phyloP scores from a whole-genome alignment of 2,113 vertebrate species.

The Rhynchomys soricoides region DNA sequence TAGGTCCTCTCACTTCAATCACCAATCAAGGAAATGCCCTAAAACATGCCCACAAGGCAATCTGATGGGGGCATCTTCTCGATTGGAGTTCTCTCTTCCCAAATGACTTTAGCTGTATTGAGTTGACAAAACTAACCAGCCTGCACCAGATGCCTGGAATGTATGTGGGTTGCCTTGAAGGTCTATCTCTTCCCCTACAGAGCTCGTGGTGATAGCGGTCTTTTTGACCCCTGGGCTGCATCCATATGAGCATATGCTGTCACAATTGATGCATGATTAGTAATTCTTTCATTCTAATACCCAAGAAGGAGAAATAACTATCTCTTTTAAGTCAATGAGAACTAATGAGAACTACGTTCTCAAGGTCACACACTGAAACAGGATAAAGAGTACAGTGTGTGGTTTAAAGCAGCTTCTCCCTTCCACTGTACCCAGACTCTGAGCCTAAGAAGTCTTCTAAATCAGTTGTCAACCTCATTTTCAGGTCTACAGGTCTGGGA shows the following conservation, averaged over 20 bases:
- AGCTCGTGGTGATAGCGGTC: neutral
- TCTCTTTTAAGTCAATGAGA: neutral
- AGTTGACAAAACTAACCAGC: neutral
- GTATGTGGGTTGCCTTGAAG: neutral
- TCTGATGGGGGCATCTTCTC: neutral
- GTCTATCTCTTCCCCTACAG: neutral
- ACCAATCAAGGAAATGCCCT: neutral
- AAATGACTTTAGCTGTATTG: neutral
- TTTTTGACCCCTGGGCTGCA: neutral
- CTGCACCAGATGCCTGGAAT: no score
- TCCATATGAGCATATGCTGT: neutral
- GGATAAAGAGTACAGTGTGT: neutral
- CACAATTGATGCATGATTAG: rapidly evolving
- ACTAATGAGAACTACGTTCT: neutral
- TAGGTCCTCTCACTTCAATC: neutral
- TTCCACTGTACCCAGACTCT: neutral
- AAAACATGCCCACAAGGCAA: no score
- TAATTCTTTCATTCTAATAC: neutral
- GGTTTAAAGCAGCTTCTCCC: neutral
- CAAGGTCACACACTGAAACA: rapidly evolving
- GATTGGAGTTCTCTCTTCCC: neutral
- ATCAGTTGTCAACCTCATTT: neutral
- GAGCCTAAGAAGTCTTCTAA: neutral
- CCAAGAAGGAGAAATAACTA: neutral
- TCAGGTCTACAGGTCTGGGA: constrained; percentile 89